phyloP scores from a whole-genome alignment of 2,888 invertebrate genomes.

The Ochlodes sylvanus region DNA sequence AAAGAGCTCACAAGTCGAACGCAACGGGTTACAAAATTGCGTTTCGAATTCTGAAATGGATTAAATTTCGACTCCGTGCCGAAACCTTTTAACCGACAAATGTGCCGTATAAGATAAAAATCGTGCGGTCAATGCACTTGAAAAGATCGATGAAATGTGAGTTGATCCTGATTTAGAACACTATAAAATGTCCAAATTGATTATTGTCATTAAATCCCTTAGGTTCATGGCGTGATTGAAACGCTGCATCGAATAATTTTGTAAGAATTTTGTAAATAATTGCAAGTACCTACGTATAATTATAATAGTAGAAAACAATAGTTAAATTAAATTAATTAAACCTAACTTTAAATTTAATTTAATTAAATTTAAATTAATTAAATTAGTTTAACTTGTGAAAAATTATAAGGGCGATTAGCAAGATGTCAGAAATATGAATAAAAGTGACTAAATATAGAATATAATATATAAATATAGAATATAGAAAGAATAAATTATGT shows the following conservation, averaged over 20 bases:
- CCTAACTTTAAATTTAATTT: no score
- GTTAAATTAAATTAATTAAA: no score
- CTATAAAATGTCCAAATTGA: slow-evolving; percentile 35
- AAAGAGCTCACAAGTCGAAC: slow-evolving; percentile 44
- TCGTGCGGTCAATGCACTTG: slow-evolving; percentile 71
- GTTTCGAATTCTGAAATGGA: slow-evolving; percentile 67
- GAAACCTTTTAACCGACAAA: slow-evolving; percentile 68
- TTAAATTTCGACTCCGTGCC: slow-evolving; percentile 70
- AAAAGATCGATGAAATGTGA: slow-evolving; percentile 41
- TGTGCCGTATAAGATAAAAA: slow-evolving; percentile 70
- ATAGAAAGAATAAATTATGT: no score
- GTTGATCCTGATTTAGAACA: slow-evolving; percentile 38
- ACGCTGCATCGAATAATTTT: neutral
- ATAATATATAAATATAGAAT: no score
- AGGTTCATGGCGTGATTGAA: neutral
- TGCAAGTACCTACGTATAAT: no score
- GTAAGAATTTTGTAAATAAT: no score
- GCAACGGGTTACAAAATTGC: slow-evolving; percentile 54
- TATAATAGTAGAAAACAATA: no score
- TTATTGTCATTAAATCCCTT: slow-evolving; percentile 20
- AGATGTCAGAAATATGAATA: no score
- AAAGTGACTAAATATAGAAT: no score
- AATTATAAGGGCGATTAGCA: no score
- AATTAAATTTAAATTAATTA: no score
- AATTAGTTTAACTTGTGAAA: no score